Base-by-base conservation (phyloP, 2,888 invertebrate species). In the Monoplex corrugatus region DNA sequence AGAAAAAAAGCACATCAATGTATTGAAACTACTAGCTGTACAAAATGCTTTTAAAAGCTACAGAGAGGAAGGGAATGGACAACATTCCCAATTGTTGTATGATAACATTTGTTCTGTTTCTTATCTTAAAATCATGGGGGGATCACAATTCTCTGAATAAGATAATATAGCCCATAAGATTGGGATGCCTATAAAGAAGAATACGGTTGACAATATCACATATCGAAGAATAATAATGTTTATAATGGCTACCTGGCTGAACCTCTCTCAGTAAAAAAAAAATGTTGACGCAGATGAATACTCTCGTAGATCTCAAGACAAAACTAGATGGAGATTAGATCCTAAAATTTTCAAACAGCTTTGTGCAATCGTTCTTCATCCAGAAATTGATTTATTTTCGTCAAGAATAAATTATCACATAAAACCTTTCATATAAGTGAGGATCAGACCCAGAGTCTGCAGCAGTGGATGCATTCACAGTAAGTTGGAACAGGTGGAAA, bases 41-140 rank as follows among this genome's bases (percentile, higher is more conserved):
- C 44, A 87, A 44, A 44, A 75, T 75, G 45, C 43, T 28, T 19
- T 75, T 1, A 44, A 75, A 32, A n/a, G 75, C 5, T 87, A 2
- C 72, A 72, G n/a, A 28, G 38, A 75, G 75, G 87, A 87, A 72
- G 23, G 72, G 50, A 23, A 43, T 35, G 75, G 75, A 38, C 16
- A 44, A 16, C 68, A 44, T 44, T n/a, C 75, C n/a, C 32, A 75
- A 72, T 16, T 87, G 72, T 44, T 45, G 44, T 45, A n/a, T 87
- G 44, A 87, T 44, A 87, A 87, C 45, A 87, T 38, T 35, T 78
- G 78, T 75, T 43, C 78, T 43, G 87, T 87, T n/a, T 75, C 28
- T 23, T 75, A 75, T 32, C 0, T 87, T n/a, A 44, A 32, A 44
- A 82, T n/a, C 28, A 82, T 68, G 40, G 75, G 75, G 0, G 35